These are phyloP conservation scores for Acleris emargana DNA, from an alignment of 2,888 invertebrate genomes.

Conservation along the genomic window DNA sequence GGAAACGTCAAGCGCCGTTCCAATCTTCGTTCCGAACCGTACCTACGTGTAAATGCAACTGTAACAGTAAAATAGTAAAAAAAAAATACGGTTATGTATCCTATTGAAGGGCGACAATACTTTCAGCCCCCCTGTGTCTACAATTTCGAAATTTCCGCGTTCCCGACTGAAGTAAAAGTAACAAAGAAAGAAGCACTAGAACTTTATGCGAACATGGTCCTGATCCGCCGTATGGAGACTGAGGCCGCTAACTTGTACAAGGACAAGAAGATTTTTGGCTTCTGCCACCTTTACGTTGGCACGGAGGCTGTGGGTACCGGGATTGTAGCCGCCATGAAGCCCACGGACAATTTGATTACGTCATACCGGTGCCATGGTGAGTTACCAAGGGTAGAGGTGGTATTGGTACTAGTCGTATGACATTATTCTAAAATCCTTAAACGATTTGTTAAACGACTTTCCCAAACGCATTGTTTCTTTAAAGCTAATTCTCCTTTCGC, in stretches of 20 bases:
- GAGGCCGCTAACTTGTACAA: slow-evolving; percentile 95
- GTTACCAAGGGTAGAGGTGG: not conserved
- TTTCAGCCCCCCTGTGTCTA: slow-evolving; percentile 24
- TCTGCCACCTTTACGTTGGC: slow-evolving; percentile 96
- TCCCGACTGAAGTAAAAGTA: slow-evolving; percentile 84
- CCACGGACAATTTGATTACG: slow-evolving; percentile 92
- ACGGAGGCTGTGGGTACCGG: slow-evolving; percentile 85
- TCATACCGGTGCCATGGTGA: slow-evolving; percentile 94
- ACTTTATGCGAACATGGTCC: slow-evolving; percentile 89
- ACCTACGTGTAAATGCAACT: no score
- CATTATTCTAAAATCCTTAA: no score
- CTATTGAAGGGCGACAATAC: not conserved
- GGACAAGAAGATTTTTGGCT: slow-evolving; percentile 94
- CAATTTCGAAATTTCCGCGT: slow-evolving; percentile 22
- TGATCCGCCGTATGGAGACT: slow-evolving; percentile 93
- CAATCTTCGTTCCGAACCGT: no score
- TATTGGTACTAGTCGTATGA: no score
- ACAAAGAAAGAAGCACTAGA: slow-evolving; percentile 90
- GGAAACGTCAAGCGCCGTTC: no score
- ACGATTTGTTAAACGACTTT: no score
- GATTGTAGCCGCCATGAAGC: slow-evolving; percentile 89
- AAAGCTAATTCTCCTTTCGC: no score
- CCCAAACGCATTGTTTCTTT: no score
- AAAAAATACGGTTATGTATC: no score
- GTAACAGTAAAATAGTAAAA: no score